Base-by-base conservation (phyloP, 2,888 invertebrate genomes). In the Pandemis heparana region DNA sequence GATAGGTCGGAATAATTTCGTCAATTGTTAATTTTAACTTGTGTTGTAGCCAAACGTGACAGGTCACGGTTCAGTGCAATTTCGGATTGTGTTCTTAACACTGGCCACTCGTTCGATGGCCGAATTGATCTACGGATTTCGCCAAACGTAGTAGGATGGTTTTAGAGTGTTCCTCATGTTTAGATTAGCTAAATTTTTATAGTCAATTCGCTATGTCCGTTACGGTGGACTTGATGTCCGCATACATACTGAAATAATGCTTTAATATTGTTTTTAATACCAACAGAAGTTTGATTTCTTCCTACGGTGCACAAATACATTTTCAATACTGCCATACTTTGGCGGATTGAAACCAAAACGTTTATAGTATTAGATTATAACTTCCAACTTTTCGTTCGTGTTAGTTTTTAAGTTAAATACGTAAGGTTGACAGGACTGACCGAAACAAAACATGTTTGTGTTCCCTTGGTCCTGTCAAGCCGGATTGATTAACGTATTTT, bases 21-120 rank as follows among this genome's bases (percentile, higher is more conserved):
- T 89, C 89, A 89, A 89, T 89, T 89, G 81, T 83, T 87, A 84
- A 83, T 82, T 85, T 84, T 84, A 83, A 83, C 82, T 82, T 82
- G 81, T 81, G 81, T 81, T 79, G 79, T 84, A 80, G 80, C 80
- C 12, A 61, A 38, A 18, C 12, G 61, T 59, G 51, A 59, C 76
- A 75, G 77, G 76, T 76, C 78, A 75, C 77, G 76, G 75, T 76
- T 77, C 78, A 77, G 80, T 80, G 76, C 78, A 79, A 78, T 68
- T 70, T 71, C 71, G 62, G 32, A 67, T 74, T 82, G 84, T 84
- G 84, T 83, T 85, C 80, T 83, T 83, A 83, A 82, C 80, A 80
- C 79, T 80, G 79, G 79, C 78, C 79, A 85, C 81, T 1, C 23
- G 23, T 4, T 32, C 23, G 4, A 32, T 32, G 23, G 23, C 23